phyloP scores from a whole-genome alignment of 2,797 vertebrate genomes.

The Phaenicophaeus curvirostris region DNA sequence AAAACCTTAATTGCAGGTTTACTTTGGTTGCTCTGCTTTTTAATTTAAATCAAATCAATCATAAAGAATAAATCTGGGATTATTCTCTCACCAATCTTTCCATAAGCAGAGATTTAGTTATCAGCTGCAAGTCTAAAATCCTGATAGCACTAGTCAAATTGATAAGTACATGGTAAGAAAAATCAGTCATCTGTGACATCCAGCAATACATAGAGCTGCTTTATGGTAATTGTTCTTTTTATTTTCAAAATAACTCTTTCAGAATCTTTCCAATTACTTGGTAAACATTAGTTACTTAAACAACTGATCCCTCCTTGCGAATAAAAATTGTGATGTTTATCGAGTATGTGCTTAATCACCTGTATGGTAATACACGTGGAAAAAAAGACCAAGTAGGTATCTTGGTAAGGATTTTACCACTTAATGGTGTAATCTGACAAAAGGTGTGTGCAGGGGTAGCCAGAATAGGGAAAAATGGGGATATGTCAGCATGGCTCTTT shows the following conservation, averaged over 20 bases:
- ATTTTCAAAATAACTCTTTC: neutral
- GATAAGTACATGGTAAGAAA: neutral
- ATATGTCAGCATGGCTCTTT: neutral
- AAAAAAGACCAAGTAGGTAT: neutral
- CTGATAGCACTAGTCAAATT: neutral
- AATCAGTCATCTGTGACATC: neutral
- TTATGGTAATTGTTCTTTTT: neutral
- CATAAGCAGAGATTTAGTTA: conserved; percentile 2
- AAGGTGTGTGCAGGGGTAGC: neutral
- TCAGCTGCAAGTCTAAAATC: neutral
- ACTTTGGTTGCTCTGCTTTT: neutral
- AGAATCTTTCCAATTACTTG: neutral
- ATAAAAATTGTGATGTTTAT: neutral
- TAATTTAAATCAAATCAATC: conserved; percentile 46
- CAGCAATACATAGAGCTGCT: neutral
- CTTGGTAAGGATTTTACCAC: neutral
- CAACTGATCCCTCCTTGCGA: neutral
- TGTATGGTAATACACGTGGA: neutral
- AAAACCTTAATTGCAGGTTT: conserved; percentile 47
- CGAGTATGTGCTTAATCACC: neutral
- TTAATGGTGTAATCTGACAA: neutral
- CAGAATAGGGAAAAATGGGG: neutral
- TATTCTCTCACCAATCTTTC: conserved; percentile 22
- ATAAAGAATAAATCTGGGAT: conserved; percentile 26
- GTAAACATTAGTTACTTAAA: neutral